Evolutionary conservation across 2,888 invertebrate species (phyloP), one percentile per base, ranked within the genome.

Genomic region (Ypsolopha sequella): DNA sequence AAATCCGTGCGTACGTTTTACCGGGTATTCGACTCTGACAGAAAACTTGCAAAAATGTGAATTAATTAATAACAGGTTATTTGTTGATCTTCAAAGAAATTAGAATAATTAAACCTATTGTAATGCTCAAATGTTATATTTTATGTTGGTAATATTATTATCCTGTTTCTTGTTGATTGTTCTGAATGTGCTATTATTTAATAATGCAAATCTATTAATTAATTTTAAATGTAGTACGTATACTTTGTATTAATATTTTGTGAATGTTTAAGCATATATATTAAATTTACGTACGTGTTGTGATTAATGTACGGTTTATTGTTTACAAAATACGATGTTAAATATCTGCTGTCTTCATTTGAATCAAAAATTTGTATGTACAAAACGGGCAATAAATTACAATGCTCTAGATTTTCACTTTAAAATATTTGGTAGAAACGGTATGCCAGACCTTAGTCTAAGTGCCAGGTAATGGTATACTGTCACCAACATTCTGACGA

Each of bases 41-140:
- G 24, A 24, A 24, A 24, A 24, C 4, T 24, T 24, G 4, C 24
- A 24, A 24, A 24, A 24, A 4, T 4, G 4, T 24, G 2, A 24
- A 24, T 24, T 24, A 24, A 2, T 24, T 24, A 24, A 24, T 24
- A 3, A 24, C 24, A 33, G 45, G 13, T 81, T 79, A 80, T 71
- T 74, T 67, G 70, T 24, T 24, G 24, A 24, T 24, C 24, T 24
- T 24, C 24, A 24, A 24, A 24, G 24, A 24, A 24, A 24, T 24
- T 24, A 24, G 24, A 24, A 24, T 24, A 24, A 24, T 24, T 24
- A 78, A 74, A 78, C 76, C 76, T 80, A 77, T 72, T 66, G 59
- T 78, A 71, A 81, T 84, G 85, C 85, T 86, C 85, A 85, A 85
- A 80, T 74, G 68, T 75, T 80, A 73, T 76, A 73, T 75, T 75